Evolutionary conservation across 2,888 invertebrate species (phyloP), one percentile per base, ranked within the genome.

Genomic region (Spialia ferax): DNA sequence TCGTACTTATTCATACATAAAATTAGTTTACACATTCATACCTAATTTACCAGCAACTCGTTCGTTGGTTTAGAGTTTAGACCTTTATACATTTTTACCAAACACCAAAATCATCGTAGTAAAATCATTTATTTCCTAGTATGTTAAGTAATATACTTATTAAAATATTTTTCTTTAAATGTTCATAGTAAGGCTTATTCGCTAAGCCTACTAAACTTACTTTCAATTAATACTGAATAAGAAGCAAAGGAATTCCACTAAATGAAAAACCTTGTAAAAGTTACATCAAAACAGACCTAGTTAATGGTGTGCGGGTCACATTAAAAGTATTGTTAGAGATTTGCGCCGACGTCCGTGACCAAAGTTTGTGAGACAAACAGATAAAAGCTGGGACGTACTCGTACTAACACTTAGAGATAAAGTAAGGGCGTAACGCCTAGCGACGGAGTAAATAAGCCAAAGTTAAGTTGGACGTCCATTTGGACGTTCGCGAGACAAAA

Each of bases 391-490:
- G 15, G 20, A 42, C 55, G 18, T 26, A 42, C 42, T 32, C 38
- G 18, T 26, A 42, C 42, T 32, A 42, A 63, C 63, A 63, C 63
- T 63, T 63, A 63, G 55, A 56, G 63, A 64, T 64, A 64, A 64
- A 64, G 56, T 56, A 56, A 48, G 29, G 15, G 6, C 32, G 32
- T 56, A 64, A 64, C 45, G 56, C 22, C 29, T 48, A n/a, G 56
- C n/a, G 63, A 56, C 56, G 29, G 20, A 56, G 63, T 64, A 64
- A 64, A 64, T 64, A 64, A 64, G 52, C 22, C 55, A 48, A 64
- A 64, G 32, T 64, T 64, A 55, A 42, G 55, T 64, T 22, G 56
- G 48, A 45, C 56, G 55, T 63, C 29, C 63, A 63, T n/a, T n/a
- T n/a, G n/a, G n/a, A n/a, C n/a, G 38, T 56, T 64, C 35, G 56